A percentile compares a stretch with the other conserved stretches of the same genome.
phyloP scores from a whole-genome alignment of 1,140 invertebrate species.

The Drosophila grimshawi region DNA sequence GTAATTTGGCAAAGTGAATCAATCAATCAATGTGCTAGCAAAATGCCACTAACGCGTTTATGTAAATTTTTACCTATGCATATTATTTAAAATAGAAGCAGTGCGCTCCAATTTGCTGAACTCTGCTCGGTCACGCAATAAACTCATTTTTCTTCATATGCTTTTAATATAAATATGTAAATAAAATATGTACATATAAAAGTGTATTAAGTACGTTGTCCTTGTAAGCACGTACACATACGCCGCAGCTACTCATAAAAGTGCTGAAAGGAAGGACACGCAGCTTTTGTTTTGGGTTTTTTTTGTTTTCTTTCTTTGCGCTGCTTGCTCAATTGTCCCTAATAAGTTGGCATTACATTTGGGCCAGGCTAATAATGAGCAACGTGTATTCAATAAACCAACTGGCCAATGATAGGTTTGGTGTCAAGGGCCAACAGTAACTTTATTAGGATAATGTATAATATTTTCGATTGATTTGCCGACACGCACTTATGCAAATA shows the following conservation, averaged over 20 bases:
- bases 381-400: conserved; percentile 11
- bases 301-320: not conserved
- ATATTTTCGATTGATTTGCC: conserved; percentile 40
- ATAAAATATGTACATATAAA: conserved; percentile 8
- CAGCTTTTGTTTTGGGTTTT: conserved; percentile 44
- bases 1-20: conserved; percentile 4
- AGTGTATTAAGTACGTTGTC: conserved; percentile 2
- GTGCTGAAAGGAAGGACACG: conserved; percentile 40
- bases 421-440: conserved; percentile 1
- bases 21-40: conserved; percentile 37
- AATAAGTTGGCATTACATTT: conserved; percentile 59
- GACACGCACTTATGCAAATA: conserved; percentile 17
- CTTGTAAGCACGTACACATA: not conserved
- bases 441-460: conserved; percentile 23
- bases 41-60: conserved; percentile 26
- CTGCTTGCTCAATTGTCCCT: conserved; percentile 53
- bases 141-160: conserved; percentile 77
- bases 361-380: conserved; percentile 56
- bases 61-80: conserved; percentile 5
- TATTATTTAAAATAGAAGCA: conserved; percentile 42
- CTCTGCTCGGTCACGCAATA: conserved; percentile 62
- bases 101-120: conserved; percentile 63
- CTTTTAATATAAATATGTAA: conserved; percentile 59
- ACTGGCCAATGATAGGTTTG: not conserved
- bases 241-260: conserved; percentile 20